These are phyloP conservation scores for Actias luna DNA, from an alignment of 2,888 invertebrate genomes.

Conservation along the genomic window DNA sequence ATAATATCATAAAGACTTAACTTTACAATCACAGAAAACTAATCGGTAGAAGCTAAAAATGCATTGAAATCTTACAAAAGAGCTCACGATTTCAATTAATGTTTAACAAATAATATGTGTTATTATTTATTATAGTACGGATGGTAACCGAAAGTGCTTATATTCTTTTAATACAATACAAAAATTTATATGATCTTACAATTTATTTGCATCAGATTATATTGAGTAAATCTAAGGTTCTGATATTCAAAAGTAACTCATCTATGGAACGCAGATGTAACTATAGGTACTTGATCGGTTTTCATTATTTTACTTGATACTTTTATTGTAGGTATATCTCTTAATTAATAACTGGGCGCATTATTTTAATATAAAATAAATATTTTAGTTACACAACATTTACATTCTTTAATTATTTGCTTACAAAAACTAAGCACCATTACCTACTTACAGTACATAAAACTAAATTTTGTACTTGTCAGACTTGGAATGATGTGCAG, in stretches of 20 bases:
- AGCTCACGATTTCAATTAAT: not conserved
- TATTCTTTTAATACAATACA: not conserved
- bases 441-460: conserved; percentile 17
- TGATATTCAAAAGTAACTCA: too few relatives aligned
- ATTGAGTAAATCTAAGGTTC: too few relatives aligned
- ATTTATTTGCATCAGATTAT: not conserved
- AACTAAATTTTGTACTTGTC: conserved; percentile 49
- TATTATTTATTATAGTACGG: not conserved
- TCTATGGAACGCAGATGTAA: too few relatives aligned
- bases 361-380: not conserved
- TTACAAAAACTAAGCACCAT: conserved; percentile 29
- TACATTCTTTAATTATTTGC: not conserved
- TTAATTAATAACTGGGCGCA: not conserved
- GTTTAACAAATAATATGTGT: not conserved
- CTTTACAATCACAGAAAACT: conserved; percentile 12
- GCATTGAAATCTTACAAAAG: not conserved
- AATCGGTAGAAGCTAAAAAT: conserved; percentile 23
- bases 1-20: conserved; percentile 12
- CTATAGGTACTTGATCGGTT: too few relatives aligned
- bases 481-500: conserved; percentile 43
- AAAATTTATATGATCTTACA: not conserved
- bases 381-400: not conserved
- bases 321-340: not conserved
- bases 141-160: conserved; percentile 3
- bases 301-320: not conserved